Evolutionary conservation across 2,888 invertebrate genomes (phyloP).

Genomic region (Temnothorax rugatulus): DNA sequence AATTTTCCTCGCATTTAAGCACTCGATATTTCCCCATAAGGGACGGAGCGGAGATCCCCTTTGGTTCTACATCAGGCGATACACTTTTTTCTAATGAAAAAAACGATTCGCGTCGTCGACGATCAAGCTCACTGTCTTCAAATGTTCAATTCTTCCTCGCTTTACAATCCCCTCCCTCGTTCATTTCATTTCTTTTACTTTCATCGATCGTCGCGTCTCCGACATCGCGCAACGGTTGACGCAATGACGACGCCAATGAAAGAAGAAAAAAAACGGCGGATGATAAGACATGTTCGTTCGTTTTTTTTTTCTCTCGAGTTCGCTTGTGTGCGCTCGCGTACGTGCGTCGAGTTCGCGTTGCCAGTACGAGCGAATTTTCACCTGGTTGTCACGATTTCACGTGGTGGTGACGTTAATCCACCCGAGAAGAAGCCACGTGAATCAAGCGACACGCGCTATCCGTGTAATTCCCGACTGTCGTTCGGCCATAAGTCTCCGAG

Average conservation of each 20-base stretch:
- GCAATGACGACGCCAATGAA: conserved; percentile 36
- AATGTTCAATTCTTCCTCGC: conserved; percentile 8
- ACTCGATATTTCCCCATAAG: conserved; percentile 11
- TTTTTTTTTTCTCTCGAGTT: neutral
- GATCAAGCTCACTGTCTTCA: conserved; percentile 41
- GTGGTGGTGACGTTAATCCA: neutral
- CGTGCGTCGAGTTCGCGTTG: neutral
- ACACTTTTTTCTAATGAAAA: conserved; percentile 39
- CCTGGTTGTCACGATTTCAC: neutral
- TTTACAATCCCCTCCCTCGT: conserved; percentile 33
- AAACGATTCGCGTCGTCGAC: conserved; percentile 23
- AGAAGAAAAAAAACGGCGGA: conserved; percentile 18
- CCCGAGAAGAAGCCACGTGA: neutral
- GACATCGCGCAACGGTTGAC: conserved; percentile 38
- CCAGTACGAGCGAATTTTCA: conserved; percentile 3
- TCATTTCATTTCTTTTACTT: conserved; percentile 45
- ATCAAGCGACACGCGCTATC: neutral
- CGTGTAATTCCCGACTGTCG: neutral
- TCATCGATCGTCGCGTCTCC: conserved; percentile 50
- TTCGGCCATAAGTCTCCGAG: neutral
- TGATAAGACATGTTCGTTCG: conserved; percentile 27
- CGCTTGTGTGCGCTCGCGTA: neutral
- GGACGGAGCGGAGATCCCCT: conserved; percentile 27
- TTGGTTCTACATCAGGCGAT: conserved; percentile 16
- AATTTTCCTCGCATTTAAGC: conserved; percentile 39